Evolutionary conservation across 2,888 invertebrate species (phyloP), one percentile per base, ranked within the genome.

Genomic region (Caenorhabditis sp.): DNA sequence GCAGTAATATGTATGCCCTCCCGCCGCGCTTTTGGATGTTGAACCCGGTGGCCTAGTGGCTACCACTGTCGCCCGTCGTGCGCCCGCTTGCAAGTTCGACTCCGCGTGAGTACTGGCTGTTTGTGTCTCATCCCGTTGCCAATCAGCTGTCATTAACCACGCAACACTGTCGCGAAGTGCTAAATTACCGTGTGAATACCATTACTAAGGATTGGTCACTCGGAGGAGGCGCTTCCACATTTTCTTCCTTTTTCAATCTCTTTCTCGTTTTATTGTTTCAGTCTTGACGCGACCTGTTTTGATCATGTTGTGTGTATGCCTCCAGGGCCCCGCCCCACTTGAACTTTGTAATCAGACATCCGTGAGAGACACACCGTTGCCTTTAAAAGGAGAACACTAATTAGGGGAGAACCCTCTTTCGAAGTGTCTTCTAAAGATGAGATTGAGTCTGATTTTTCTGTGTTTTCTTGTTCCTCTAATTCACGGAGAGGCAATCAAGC

Each of bases 131-230:
- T 10, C 19, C 41, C 47, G 47, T 70, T 75, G 56, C 64, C 75
- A 81, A 74, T 51, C 75, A 81, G 81, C 81, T 81, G 81, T 81
- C 81, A 81, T 75, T 68, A 81, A 81, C 81, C 81, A 81, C 81
- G 81, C 81, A 6, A 81, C 0, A 81, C 28, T 63, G 61, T 51
- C 56, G 12, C 5, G 56, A 31, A 41, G 64, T 44, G 74, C 69
- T 75, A 49, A 81, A 81, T 81, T 81, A 81, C 75, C 81, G 81
- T 61, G 69, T 69, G 70, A 68, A 68, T 31, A 51, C 56, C 63
- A 63, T 16, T 12, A 16, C 24, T 12, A 24, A 54, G 16, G 63
- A 59, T 81, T 68, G 58, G 49, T 69, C 73, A 64, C 73, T 73
- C 81, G 81, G 75, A 81, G 81, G 81, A 81, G 75, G 81, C 64